A percentile compares a stretch with the other conserved stretches of the same genome.
phyloP scores from a whole-genome alignment of 1,140 invertebrate species.

The Carposina sasakii region DNA sequence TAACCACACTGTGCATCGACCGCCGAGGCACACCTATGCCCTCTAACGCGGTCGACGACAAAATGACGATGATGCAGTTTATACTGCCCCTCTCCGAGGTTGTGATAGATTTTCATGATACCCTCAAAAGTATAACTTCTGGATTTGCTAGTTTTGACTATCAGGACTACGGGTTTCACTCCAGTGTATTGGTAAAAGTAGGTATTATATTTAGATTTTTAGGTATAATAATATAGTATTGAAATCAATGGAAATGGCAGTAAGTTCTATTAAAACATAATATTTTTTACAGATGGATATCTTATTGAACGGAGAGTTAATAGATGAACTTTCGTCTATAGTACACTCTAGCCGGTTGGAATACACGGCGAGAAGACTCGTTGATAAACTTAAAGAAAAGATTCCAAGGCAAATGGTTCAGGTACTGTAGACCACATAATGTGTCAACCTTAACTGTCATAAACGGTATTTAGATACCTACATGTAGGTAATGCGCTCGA shows the following conservation, averaged over 20 bases:
- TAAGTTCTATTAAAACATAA: not conserved
- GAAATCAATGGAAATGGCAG: not conserved
- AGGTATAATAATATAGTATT: not conserved
- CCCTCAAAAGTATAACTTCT: conserved; percentile 89
- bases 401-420: conserved; percentile 91
- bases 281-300: conserved; percentile 79
- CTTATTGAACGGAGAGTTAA: conserved; percentile 83
- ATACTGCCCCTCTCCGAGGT: conserved; percentile 94
- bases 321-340: conserved; percentile 92
- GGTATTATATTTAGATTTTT: conserved; percentile 23
- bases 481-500: too few relatives aligned
- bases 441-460: too few relatives aligned
- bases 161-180: conserved; percentile 90
- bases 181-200: conserved; percentile 83
- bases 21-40: conserved; percentile 84
- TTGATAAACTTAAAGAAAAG: conserved; percentile 86
- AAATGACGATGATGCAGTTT: conserved; percentile 86
- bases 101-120: conserved; percentile 95
- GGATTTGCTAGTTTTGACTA: conserved; percentile 99
- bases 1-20: conserved; percentile 84
- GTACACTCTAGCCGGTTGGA: conserved; percentile 82
- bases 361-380: conserved; percentile 80
- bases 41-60: conserved; percentile 86
- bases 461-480: too few relatives aligned
- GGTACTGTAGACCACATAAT: too few relatives aligned